A percentile compares a stretch with the other conserved stretches of the same genome.
Evolutionary conservation across 2,797 vertebrate genomes (phyloP).

Genomic region (Chelon auratus): DNA sequence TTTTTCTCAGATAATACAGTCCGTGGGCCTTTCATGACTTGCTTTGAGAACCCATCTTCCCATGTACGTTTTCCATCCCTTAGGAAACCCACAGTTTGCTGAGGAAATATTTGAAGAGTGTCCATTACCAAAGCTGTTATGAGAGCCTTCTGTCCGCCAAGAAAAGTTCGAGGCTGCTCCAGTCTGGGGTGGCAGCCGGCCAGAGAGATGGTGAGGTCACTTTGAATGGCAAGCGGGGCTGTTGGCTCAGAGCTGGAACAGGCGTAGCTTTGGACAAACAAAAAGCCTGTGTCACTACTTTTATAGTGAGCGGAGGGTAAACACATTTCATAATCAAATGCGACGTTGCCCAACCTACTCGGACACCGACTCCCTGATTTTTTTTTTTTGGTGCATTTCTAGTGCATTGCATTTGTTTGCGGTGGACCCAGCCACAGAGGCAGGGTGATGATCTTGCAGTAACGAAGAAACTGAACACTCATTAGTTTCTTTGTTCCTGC

Average conservation of each 20-base stretch:
- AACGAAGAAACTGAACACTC: conserved; percentile 23
- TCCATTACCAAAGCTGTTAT: conserved; percentile 52
- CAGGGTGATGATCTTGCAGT: conserved; percentile 8
- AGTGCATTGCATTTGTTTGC: conserved; percentile 42
- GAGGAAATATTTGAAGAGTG: conserved; percentile 69
- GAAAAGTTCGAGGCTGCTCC: conserved; percentile 38
- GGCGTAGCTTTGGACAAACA: conserved; percentile 60
- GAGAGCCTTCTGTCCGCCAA: conserved; percentile 47
- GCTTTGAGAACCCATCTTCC: conserved; percentile 37
- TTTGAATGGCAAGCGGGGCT: conserved; percentile 40
- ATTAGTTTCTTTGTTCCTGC: conserved; percentile 55
- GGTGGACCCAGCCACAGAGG: conserved; percentile 15
- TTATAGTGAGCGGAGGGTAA: conserved; percentile 59
- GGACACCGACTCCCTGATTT: conserved; percentile 32
- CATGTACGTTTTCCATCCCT: conserved; percentile 30
- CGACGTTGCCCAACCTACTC: conserved; percentile 35
- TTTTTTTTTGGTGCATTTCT: conserved; percentile 15
- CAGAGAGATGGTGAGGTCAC: conserved; percentile 56
- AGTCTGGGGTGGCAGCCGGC: conserved; percentile 17
- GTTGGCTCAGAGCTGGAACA: conserved; percentile 43
- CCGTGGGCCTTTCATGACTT: conserved; percentile 22
- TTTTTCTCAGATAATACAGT: conserved; percentile 16
- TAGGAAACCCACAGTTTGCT: conserved; percentile 43
- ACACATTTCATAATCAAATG: conserved; percentile 72
- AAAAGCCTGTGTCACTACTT: conserved; percentile 62